Percentiles rank a stretch among this genome's conserved stretches.
These are phyloP conservation scores for Tetranychus piercei DNA, from an alignment of 2,888 invertebrate species.

Conservation along the genomic window DNA sequence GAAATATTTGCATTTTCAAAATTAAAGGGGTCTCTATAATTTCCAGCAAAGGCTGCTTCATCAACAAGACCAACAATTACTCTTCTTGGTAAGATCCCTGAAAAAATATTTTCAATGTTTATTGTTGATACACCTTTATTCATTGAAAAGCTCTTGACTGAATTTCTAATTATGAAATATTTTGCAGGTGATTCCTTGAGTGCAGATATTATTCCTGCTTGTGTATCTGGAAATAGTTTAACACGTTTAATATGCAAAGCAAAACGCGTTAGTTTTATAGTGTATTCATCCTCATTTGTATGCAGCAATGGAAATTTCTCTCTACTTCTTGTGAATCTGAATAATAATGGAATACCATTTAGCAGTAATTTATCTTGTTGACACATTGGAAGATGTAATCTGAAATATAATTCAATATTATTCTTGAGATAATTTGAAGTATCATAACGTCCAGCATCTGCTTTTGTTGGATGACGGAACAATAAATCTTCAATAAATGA, in stretches of 20 bases:
- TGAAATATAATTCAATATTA: too few relatives aligned
- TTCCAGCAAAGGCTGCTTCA: too few relatives aligned
- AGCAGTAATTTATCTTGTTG: not conserved
- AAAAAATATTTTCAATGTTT: constrained; percentile 10
- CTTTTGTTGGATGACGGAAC: too few relatives aligned
- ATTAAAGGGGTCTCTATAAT: too few relatives aligned
- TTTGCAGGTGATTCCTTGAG: not conserved
- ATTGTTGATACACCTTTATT: not conserved
- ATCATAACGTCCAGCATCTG: too few relatives aligned
- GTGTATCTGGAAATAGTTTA: not conserved
- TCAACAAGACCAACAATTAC: too few relatives aligned
- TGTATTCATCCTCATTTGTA: not conserved
- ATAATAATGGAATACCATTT: not conserved
- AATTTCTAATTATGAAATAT: constrained; percentile 6
- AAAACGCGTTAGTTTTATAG: not conserved
- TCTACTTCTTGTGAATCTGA: not conserved
- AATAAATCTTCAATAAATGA: not conserved
- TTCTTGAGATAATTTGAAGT: too few relatives aligned
- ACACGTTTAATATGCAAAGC: not conserved
- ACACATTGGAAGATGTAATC: too few relatives aligned
- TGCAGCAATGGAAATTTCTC: not conserved
- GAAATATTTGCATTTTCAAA: too few relatives aligned
- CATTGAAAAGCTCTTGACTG: not conserved
- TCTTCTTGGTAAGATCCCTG: constrained; percentile 11
- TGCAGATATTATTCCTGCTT: not conserved